Conservation (phyloP, 2,888 invertebrate species). For the Eilema caniola region DNA sequence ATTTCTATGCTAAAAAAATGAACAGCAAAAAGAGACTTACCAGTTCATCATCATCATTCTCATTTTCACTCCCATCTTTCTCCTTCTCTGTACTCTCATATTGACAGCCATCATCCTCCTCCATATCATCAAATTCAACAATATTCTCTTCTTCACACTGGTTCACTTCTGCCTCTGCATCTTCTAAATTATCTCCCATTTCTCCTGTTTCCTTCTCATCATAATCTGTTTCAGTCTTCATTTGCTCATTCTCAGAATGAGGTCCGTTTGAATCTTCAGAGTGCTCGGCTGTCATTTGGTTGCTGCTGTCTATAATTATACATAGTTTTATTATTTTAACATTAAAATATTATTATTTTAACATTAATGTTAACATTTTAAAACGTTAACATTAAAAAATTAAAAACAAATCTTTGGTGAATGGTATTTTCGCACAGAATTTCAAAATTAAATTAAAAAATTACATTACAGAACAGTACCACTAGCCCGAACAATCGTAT, state of each 20-base stretch:
- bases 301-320: slow-evolving; percentile 66
- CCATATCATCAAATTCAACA: slow-evolving; percentile 9
- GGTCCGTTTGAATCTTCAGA: slow-evolving; percentile 75
- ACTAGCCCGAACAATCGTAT: too few relatives aligned
- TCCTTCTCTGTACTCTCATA: background rate
- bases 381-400: too few relatives aligned
- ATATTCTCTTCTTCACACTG: slow-evolving; percentile 7
- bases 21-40: background rate
- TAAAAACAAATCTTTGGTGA: too few relatives aligned
- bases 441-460: too few relatives aligned
- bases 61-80: background rate
- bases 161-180: background rate
- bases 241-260: slow-evolving; percentile 55
- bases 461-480: too few relatives aligned
- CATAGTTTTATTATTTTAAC: too few relatives aligned
- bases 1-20: too few relatives aligned
- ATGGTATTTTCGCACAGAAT: too few relatives aligned
- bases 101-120: background rate
- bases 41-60: background rate
- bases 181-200: background rate
- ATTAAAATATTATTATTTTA: too few relatives aligned
- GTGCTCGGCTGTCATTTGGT: slow-evolving; percentile 69
- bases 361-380: too few relatives aligned
- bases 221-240: slow-evolving; percentile 31
- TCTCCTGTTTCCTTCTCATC: slow-evolving; percentile 18